A percentile compares a stretch with the other conserved stretches of the same genome.
Evolutionary conservation across 2,888 invertebrate genomes (phyloP).

Genomic region (Rhyacophila evoluta): DNA sequence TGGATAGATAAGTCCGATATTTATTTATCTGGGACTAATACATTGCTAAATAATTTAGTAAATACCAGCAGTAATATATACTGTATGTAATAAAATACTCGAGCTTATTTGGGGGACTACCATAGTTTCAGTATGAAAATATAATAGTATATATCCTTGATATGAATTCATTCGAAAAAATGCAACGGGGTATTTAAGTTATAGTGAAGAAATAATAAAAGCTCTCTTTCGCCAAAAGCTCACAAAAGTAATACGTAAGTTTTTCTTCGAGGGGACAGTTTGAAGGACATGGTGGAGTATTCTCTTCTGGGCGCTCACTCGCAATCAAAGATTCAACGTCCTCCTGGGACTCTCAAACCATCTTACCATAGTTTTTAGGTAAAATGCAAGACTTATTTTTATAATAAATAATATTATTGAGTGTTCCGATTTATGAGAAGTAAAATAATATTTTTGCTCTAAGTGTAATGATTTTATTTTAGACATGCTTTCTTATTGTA

Average conservation of each 20-base stretch:
- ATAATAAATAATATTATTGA: background rate
- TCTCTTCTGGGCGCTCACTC: constrained; percentile 37
- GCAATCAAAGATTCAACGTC: constrained; percentile 45
- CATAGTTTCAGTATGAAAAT: too few species aligned
- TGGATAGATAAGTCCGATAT: too few species aligned
- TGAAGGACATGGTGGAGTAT: constrained; percentile 16
- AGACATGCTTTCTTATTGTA: too few species aligned
- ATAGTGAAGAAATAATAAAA: background rate
- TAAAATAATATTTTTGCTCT: too few species aligned
- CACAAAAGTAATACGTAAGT: background rate
- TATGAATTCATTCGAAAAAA: background rate
- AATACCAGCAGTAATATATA: too few species aligned
- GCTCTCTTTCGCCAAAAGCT: background rate
- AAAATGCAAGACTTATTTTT: background rate
- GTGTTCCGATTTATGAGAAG: too few species aligned
- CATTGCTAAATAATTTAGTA: too few species aligned
- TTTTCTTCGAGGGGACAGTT: constrained; percentile 23
- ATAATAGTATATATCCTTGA: too few species aligned
- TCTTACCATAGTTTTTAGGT: background rate
- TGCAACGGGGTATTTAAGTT: background rate
- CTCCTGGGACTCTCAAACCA: constrained; percentile 17
- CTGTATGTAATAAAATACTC: too few species aligned
- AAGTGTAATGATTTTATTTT: too few species aligned
- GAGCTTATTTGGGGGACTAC: too few species aligned
- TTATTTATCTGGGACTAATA: too few species aligned